phyloP scores from a whole-genome alignment of 2,797 vertebrate species.

The Eutrigla gurnardus region DNA sequence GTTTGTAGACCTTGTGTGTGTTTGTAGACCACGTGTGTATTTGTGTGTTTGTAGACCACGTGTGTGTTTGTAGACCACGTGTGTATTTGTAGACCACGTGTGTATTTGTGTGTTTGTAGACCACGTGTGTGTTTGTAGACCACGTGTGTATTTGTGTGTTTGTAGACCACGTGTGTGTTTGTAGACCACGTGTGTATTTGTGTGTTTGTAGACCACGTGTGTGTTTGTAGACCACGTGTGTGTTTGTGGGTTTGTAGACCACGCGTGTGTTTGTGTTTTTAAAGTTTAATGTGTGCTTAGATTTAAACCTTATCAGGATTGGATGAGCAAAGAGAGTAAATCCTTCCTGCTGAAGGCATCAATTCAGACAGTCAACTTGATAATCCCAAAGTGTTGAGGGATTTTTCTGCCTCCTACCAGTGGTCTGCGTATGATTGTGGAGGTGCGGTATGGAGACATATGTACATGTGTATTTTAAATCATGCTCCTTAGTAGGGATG shows the following conservation, averaged over 20 bases:
- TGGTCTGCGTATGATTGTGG: constrained; percentile 29
- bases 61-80: too few species aligned
- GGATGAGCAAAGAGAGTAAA: constrained; percentile 65
- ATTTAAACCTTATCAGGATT: constrained; percentile 65
- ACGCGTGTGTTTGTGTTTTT: constrained; percentile 20
- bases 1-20: neutral
- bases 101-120: too few species aligned
- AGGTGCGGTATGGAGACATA: constrained; percentile 3
- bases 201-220: constrained; percentile 2
- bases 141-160: too few species aligned
- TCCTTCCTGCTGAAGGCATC: constrained; percentile 67
- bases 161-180: too few species aligned
- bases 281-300: constrained; percentile 36
- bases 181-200: neutral
- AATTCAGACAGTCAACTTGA: constrained; percentile 65
- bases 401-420: constrained; percentile 60
- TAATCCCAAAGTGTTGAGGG: constrained; percentile 68
- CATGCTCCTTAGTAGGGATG: neutral
- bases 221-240: too few species aligned
- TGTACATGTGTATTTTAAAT: constrained; percentile 38
- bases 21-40: too few species aligned
- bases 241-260: too few species aligned
- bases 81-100: too few species aligned
- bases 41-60: too few species aligned
- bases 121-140: too few species aligned